These are phyloP conservation scores for Apis laboriosa DNA, from an alignment of 1,140 invertebrate genomes.

Conservation along the genomic window DNA sequence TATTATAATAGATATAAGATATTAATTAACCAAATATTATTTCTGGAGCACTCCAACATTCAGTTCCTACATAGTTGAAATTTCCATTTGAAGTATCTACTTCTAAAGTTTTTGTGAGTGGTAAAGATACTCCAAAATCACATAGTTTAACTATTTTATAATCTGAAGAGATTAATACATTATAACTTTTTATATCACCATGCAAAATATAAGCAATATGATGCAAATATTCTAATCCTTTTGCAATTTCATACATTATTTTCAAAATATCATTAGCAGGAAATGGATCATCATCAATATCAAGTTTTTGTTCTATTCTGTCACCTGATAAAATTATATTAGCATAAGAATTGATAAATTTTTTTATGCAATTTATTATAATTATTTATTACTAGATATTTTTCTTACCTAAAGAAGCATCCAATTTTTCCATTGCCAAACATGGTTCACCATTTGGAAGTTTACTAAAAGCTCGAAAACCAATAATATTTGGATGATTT, in stretches of 20 bases:
- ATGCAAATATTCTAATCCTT: conserved; percentile 90
- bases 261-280: conserved; percentile 84
- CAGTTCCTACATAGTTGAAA: conserved; percentile 85
- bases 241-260: conserved; percentile 85
- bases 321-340: conserved; percentile 78
- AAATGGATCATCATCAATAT: conserved; percentile 83
- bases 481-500: conserved; percentile 92
- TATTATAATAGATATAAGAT: conserved; percentile 9
- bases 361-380: neutral
- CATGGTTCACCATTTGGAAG: conserved; percentile 84
- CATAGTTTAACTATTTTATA: conserved; percentile 90
- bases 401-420: conserved; percentile 82
- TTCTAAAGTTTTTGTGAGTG: conserved; percentile 85
- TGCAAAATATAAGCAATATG: conserved; percentile 87
- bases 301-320: conserved; percentile 86
- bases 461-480: conserved; percentile 87
- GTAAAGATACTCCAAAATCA: conserved; percentile 91
- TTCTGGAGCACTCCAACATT: conserved; percentile 90
- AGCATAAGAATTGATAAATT: conserved; percentile 13
- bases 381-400: neutral
- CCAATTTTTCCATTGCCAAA: conserved; percentile 87
- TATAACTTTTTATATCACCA: conserved; percentile 92
- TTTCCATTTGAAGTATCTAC: conserved; percentile 82
- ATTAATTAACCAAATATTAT: conserved; percentile 79
- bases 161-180: conserved; percentile 88